Base-by-base conservation (phyloP, 2,113 vertebrate genomes). In the Petromus typicus region DNA sequence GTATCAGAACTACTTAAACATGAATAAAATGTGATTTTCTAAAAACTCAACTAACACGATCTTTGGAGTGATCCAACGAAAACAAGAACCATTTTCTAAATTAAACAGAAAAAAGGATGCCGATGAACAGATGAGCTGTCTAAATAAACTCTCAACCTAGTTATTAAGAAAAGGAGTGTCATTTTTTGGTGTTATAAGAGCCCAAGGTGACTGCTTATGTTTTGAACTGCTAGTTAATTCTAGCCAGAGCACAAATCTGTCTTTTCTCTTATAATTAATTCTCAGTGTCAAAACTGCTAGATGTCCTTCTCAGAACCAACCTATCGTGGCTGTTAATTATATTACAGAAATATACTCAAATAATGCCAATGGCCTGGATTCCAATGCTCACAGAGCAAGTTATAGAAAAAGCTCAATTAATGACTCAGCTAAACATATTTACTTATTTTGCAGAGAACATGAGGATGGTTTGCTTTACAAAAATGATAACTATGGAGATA, bases 191-290 rank as follows among this genome's bases (percentile, higher is more conserved):
- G 97, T 98, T 98, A 93, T 16, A 88, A 83, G 81, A 98, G 93
- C 89, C 96, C 98, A 98, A 98, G 98, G 98, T 98, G 98, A 99
- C 98, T 98, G 98, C 94, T 97, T 98, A 61, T 95, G 98, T 98
- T 98, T 97, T 98, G 98, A 98, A 97, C 98, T 97, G 95, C 89
- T 94, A 97, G 98, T 97, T 99, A 98, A 98, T 98, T 98, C 97
- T 98, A 98, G 98, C 97, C 94, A 27, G 96, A 98, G 96, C 97
- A 98, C 97, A 99, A 98, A 98, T 98, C 97, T 98, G 98, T 98
- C 98, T 98, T 98, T 98, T 98, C 97, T 98, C 98, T 98, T 94
- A 80, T 98, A 98, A 99, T 98, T 98, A 98, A 98, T 98, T 98
- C 97, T 97, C 94, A 96, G 97, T 98, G 98, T 98, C 98, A 98